Evolutionary conservation across 2,888 invertebrate genomes (phyloP).

Genomic region (Phyto melanocephala): DNA sequence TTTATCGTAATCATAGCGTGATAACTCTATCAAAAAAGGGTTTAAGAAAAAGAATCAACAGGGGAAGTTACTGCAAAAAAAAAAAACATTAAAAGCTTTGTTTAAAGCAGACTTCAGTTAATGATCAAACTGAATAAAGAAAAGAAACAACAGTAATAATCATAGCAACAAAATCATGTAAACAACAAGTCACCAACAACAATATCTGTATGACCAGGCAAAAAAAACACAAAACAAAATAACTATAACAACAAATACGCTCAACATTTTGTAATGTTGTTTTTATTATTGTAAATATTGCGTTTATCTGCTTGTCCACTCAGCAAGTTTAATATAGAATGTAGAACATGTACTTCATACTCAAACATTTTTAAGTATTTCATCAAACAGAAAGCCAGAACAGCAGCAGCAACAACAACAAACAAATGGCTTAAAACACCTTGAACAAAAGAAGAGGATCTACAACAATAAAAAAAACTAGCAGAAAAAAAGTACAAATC

Average conservation of each 20-base stretch:
- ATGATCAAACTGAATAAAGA: conserved; percentile 54
- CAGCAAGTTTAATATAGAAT: too few relatives aligned
- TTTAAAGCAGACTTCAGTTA: conserved; percentile 26
- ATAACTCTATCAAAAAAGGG: too few relatives aligned
- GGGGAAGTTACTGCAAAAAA: not conserved
- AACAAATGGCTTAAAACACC: conserved; percentile 40
- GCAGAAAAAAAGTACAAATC: conserved; percentile 15
- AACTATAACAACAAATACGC: conserved; percentile 16
- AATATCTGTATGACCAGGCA: conserved; percentile 18
- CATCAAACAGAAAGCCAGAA: conserved; percentile 49
- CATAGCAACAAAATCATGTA: conserved; percentile 42
- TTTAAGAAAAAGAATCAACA: conserved; percentile 5
- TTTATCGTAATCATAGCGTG: too few relatives aligned
- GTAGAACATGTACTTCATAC: conserved; percentile 36
- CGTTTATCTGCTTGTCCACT: not conserved
- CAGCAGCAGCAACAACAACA: conserved; percentile 28
- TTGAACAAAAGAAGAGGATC: conserved; percentile 23
- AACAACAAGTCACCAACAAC: conserved; percentile 55
- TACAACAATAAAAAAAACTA: conserved; percentile 68
- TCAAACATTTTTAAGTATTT: conserved; percentile 51
- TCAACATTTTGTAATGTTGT: conserved; percentile 34
- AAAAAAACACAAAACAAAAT: conserved; percentile 19
- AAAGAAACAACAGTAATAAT: not conserved
- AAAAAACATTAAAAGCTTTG: conserved; percentile 18
- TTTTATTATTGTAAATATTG: conserved; percentile 1